Conservation (phyloP, 1,140 invertebrate species). For the Calosoma granatense region DNA sequence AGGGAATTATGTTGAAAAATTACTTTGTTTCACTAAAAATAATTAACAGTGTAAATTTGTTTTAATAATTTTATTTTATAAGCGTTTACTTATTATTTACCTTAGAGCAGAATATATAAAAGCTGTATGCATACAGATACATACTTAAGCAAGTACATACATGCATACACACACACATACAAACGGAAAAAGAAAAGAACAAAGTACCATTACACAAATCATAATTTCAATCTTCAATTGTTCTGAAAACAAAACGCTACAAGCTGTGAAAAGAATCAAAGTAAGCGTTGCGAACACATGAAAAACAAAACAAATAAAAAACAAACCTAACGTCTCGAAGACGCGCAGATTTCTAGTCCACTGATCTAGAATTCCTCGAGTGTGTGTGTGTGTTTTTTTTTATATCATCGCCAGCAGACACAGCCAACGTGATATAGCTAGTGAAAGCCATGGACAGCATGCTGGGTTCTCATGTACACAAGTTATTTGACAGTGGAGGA, state of each 20-base stretch:
- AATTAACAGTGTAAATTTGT: neutral
- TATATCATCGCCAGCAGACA: neutral
- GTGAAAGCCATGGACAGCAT: neutral
- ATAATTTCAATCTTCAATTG: neutral
- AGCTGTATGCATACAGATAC: neutral
- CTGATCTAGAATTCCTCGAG: neutral
- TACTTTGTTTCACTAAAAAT: neutral
- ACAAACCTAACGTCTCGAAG: neutral
- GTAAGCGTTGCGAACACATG: neutral
- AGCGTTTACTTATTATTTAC: too few species aligned
- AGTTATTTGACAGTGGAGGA: too few species aligned
- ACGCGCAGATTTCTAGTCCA: neutral
- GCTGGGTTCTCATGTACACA: neutral
- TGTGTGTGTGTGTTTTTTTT: neutral
- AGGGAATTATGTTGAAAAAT: neutral
- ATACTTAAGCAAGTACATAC: neutral
- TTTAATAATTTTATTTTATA: neutral
- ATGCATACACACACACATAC: slow-evolving; percentile 1
- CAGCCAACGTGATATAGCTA: neutral
- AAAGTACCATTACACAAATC: neutral
- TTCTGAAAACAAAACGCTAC: neutral
- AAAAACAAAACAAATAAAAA: neutral
- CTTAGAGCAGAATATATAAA: too few species aligned
- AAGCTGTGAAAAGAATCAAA: neutral
- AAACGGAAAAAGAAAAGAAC: neutral